These are phyloP conservation scores for Conus ventricosus DNA, from an alignment of 1,140 invertebrate genomes.

Conservation along the genomic window DNA sequence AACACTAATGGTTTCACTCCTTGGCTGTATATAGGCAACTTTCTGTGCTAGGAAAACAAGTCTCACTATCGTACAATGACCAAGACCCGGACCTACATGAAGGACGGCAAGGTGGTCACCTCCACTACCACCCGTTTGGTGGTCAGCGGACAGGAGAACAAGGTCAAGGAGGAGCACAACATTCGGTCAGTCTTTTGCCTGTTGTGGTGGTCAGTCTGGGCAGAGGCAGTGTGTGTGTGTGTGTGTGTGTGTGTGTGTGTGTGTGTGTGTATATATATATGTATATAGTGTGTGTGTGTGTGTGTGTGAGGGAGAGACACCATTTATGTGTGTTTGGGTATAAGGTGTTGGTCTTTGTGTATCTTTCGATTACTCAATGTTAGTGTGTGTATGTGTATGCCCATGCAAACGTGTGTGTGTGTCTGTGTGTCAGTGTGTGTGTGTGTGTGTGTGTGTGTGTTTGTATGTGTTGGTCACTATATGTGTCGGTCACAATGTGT, in stretches of 20 bases:
- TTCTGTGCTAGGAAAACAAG: conserved; percentile 64
- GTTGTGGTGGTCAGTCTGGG: background rate
- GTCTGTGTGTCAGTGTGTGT: conserved; percentile 12
- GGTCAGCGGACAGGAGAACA: conserved; percentile 93
- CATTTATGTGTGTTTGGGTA: background rate
- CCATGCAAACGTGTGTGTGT: conserved; percentile 28
- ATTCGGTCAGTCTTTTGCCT: conserved; percentile 67
- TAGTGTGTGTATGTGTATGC: conserved; percentile 9
- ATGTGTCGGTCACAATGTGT: background rate
- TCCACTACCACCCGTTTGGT: conserved; percentile 95
- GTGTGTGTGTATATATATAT: background rate
- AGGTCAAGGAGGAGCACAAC: conserved; percentile 74
- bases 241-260: background rate
- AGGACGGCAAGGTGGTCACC: conserved; percentile 92
- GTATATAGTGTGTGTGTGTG: background rate
- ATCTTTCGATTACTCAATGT: background rate
- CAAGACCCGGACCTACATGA: conserved; percentile 95
- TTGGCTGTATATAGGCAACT: too few relatives aligned
- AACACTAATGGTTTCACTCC: too few relatives aligned
- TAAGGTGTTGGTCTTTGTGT: conserved; percentile 1
- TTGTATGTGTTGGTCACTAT: background rate
- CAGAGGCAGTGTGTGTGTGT: background rate
- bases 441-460: background rate
- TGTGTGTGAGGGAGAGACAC: background rate
- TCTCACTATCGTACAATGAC: conserved; percentile 84